Conservation (phyloP, 2,888 invertebrate genomes). For the Rhyacophila evoluta region DNA sequence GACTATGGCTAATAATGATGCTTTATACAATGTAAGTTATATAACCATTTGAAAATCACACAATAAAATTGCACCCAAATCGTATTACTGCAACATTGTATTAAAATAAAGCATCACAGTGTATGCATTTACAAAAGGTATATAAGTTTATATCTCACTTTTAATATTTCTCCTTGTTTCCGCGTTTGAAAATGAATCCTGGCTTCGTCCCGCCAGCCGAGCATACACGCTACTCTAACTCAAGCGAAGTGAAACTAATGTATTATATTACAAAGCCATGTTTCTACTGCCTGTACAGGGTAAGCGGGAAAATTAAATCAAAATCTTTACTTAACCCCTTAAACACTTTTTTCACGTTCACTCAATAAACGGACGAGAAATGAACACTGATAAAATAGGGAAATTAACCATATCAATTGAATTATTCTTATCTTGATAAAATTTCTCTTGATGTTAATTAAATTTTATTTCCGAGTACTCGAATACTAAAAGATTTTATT, state of each 20-base stretch:
- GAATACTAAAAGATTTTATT: too few relatives aligned
- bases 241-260: conserved; percentile 39
- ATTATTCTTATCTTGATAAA: too few relatives aligned
- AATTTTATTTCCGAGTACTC: too few relatives aligned
- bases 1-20: too few relatives aligned
- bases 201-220: conserved; percentile 15
- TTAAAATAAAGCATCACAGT: conserved; percentile 26
- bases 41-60: not conserved
- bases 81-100: conserved; percentile 23
- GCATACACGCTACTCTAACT: conserved; percentile 12
- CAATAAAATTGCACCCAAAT: not conserved
- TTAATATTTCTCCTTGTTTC: conserved; percentile 36
- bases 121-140: not conserved
- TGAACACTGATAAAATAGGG: too few relatives aligned
- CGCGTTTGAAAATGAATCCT: conserved; percentile 31
- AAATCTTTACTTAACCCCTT: not conserved
- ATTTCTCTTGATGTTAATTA: too few relatives aligned
- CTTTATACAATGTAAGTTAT: too few relatives aligned
- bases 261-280: conserved; percentile 38
- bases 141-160: conserved; percentile 29
- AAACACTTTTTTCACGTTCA: not conserved
- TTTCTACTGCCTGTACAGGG: not conserved
- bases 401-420: too few relatives aligned
- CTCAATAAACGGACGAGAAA: not conserved
- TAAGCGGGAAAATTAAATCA: conserved; percentile 15